These are phyloP conservation scores for Gortyna flavago DNA, from an alignment of 2,888 invertebrate species.

Conservation along the genomic window DNA sequence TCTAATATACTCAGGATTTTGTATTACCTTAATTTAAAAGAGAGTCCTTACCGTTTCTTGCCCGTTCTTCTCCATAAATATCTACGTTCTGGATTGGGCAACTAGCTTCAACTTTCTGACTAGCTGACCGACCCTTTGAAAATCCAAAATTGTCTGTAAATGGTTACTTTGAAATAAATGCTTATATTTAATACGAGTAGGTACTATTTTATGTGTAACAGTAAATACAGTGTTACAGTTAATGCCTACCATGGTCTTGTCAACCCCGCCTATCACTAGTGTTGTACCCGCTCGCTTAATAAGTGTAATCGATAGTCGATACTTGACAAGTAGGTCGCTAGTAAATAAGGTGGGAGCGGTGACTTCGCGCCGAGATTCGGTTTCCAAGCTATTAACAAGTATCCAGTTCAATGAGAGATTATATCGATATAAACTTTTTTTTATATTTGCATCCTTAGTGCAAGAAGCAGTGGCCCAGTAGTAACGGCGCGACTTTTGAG, in stretches of 20 bases:
- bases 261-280: slow-evolving; percentile 72
- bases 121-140: too few relatives aligned
- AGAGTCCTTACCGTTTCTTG: neutral
- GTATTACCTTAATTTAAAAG: neutral
- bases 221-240: slow-evolving; percentile 62
- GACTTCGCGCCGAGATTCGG: slow-evolving; percentile 63
- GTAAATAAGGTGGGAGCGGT: slow-evolving; percentile 63
- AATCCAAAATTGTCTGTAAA: too few relatives aligned
- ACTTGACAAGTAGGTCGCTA: slow-evolving; percentile 74
- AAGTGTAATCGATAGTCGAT: slow-evolving; percentile 77
- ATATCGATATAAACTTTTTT: slow-evolving; percentile 41
- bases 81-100: neutral
- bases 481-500: neutral
- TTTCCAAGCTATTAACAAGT: slow-evolving; percentile 59
- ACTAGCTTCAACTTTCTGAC: too few relatives aligned
- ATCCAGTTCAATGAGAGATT: slow-evolving; percentile 54
- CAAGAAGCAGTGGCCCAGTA: neutral
- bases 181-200: too few relatives aligned
- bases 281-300: slow-evolving; percentile 73
- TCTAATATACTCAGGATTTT: neutral
- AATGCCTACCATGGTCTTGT: slow-evolving; percentile 71
- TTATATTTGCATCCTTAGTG: slow-evolving; percentile 45
- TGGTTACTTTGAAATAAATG: too few relatives aligned
- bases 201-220: slow-evolving; percentile 28
- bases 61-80: neutral